Conservation (phyloP, 2,888 invertebrate species). For the Tanytarsus gracilentus region DNA sequence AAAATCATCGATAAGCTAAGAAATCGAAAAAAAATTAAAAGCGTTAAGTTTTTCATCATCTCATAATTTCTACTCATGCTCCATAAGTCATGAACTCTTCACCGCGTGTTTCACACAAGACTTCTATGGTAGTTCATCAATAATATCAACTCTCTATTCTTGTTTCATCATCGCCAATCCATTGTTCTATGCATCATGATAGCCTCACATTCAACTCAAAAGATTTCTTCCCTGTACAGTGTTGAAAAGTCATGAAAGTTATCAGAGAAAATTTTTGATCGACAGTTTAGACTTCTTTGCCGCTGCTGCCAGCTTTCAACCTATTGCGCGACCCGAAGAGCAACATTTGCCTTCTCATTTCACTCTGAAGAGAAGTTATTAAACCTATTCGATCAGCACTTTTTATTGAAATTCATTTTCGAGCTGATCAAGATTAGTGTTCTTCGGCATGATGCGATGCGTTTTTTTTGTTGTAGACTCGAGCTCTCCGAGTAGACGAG, state of each 20-base stretch:
- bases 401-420: constrained; percentile 4
- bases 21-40: too few species aligned
- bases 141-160: too few species aligned
- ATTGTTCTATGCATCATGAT: neutral
- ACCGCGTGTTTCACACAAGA: too few species aligned
- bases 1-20: too few species aligned
- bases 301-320: neutral
- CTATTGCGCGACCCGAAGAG: too few species aligned
- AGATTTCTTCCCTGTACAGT: neutral
- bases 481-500: neutral
- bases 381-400: constrained; percentile 13
- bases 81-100: too few species aligned
- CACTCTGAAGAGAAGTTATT: constrained; percentile 2
- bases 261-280: constrained; percentile 8
- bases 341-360: constrained; percentile 1
- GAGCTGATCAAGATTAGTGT: neutral
- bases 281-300: constrained; percentile 14
- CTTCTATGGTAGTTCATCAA: too few species aligned
- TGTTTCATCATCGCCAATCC: too few species aligned
- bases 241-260: constrained; percentile 6
- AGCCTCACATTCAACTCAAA: neutral
- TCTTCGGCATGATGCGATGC: neutral
- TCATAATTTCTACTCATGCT: too few species aligned
- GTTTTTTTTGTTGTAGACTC: neutral
- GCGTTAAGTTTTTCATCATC: too few species aligned